Conservation (phyloP, 1,140 invertebrate species). For the Zaprionus davidi region DNA sequence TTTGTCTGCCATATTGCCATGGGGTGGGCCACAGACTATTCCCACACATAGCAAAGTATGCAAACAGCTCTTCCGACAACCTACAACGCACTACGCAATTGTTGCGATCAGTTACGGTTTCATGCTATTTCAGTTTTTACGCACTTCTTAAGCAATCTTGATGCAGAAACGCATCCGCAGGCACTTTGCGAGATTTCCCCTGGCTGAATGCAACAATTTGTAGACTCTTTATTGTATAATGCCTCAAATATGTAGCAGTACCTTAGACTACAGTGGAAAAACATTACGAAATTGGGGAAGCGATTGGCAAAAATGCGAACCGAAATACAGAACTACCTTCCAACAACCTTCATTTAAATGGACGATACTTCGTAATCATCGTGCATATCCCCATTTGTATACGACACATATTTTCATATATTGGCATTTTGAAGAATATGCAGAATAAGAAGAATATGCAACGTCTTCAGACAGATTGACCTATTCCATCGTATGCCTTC, state of each 20-base stretch:
- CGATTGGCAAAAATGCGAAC: neutral
- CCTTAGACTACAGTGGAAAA: neutral
- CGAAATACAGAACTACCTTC: neutral
- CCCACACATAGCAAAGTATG: conserved; percentile 19
- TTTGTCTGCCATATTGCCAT: conserved; percentile 37
- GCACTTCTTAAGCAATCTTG: conserved; percentile 75
- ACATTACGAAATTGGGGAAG: neutral
- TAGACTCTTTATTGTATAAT: conserved; percentile 8
- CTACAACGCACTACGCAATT: conserved; percentile 43
- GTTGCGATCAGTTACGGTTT: conserved; percentile 71
- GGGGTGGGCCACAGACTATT: conserved; percentile 33
- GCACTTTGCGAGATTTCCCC: conserved; percentile 29
- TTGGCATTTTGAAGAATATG: neutral
- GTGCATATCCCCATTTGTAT: neutral
- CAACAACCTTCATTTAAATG: neutral
- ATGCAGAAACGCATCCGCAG: conserved; percentile 77
- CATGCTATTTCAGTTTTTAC: conserved; percentile 68
- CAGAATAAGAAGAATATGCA: conserved; percentile 1
- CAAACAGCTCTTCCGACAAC: conserved; percentile 32
- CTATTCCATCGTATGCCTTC: conserved; percentile 16
- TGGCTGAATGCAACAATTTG: conserved; percentile 3
- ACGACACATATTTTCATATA: neutral
- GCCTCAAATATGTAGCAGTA: neutral
- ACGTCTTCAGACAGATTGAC: conserved; percentile 2
- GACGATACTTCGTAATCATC: neutral